Conservation (phyloP, 2,797 vertebrate species). For the Enteromius thamalakanensis region DNA sequence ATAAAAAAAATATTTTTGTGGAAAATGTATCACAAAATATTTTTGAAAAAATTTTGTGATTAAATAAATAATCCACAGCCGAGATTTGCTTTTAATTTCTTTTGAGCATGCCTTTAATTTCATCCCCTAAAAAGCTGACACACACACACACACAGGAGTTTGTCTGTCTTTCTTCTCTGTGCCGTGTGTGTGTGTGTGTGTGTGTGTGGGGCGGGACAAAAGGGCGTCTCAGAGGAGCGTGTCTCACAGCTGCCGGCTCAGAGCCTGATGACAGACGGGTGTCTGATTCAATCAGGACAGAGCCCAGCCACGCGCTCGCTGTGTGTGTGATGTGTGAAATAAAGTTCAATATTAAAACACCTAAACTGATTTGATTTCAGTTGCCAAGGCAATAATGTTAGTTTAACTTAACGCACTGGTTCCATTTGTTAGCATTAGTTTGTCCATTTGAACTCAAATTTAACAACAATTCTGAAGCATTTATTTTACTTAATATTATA, state of each 20-base stretch:
- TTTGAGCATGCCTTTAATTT: too few relatives aligned
- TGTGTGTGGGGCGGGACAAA: conserved; percentile 57
- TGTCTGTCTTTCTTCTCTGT: conserved; percentile 10
- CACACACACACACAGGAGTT: conserved; percentile 5
- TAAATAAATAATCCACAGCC: not conserved
- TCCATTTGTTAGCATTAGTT: not conserved
- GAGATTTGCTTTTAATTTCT: not conserved
- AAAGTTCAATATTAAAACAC: not conserved
- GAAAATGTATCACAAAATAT: too few relatives aligned
- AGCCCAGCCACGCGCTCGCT: not conserved
- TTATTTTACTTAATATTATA: not conserved
- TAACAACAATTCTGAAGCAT: not conserved
- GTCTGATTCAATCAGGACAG: conserved; percentile 38
- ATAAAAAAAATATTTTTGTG: too few relatives aligned
- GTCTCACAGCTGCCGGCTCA: conserved; percentile 51
- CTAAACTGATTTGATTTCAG: not conserved
- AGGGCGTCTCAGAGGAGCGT: conserved; percentile 24
- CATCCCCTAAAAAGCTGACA: not conserved
- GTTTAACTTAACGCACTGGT: not conserved
- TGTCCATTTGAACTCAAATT: not conserved
- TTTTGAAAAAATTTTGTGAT: too few relatives aligned
- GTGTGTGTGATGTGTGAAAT: not conserved
- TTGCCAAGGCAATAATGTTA: not conserved
- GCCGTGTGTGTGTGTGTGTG: conserved; percentile 10
- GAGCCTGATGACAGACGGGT: conserved; percentile 43